phyloP scores from a whole-genome alignment of 2,888 invertebrate genomes.

The Drosophila neotestacea region DNA sequence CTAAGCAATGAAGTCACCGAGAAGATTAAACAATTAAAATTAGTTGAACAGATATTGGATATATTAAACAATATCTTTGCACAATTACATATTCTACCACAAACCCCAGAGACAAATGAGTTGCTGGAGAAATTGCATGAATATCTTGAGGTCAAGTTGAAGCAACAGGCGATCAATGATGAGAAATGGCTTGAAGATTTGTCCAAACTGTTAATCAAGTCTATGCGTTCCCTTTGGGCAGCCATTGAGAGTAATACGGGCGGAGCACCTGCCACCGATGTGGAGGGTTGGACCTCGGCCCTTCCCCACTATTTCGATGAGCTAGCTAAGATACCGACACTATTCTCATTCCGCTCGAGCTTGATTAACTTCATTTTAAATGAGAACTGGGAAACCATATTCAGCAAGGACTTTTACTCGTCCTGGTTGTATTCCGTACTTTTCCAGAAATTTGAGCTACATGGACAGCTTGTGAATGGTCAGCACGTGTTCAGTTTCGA shows the following conservation, averaged over 20 bases:
- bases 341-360: conserved; percentile 88
- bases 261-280: conserved; percentile 30
- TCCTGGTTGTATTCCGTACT: conserved; percentile 84
- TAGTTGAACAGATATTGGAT: conserved; percentile 87
- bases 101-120: conserved; percentile 88
- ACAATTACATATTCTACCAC: conserved; percentile 87
- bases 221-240: conserved; percentile 86
- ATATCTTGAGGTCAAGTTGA: conserved; percentile 89
- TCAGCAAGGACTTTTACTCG: conserved; percentile 62
- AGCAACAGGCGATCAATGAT: conserved; percentile 88
- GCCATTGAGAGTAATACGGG: conserved; percentile 47
- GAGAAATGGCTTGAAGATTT: conserved; percentile 88
- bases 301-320: conserved; percentile 84
- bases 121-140: conserved; percentile 87
- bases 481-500: conserved; percentile 96
- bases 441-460: conserved; percentile 89
- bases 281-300: conserved; percentile 45
- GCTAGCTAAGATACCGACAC: conserved; percentile 86
- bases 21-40: conserved; percentile 85
- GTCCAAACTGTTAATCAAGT: conserved; percentile 86
- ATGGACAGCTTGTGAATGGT: conserved; percentile 91
- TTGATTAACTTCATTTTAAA: conserved; percentile 87
- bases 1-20: conserved; percentile 66
- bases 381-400: conserved; percentile 87
- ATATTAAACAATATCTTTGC: conserved; percentile 87